These are phyloP conservation scores for Gallinago paraguaiae DNA, from an alignment of 2,113 vertebrate genomes.

Conservation along the genomic window DNA sequence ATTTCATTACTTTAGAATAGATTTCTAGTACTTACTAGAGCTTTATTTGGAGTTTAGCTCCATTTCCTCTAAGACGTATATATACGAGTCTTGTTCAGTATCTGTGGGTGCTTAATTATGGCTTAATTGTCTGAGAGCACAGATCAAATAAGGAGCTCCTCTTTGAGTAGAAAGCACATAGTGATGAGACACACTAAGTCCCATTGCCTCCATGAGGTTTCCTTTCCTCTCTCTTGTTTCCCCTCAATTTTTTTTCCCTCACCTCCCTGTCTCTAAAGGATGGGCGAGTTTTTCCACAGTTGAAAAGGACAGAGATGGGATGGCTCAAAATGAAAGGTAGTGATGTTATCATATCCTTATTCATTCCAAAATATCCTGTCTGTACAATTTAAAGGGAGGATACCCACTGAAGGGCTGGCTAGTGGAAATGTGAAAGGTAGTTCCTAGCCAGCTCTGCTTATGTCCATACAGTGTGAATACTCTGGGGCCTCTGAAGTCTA, in stretches of 20 bases:
- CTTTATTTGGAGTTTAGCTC: not conserved
- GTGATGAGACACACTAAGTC: not conserved
- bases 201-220: not conserved
- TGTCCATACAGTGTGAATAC: not conserved
- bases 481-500: not conserved
- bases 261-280: not conserved
- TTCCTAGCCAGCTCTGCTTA: not conserved
- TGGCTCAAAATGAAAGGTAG: not conserved
- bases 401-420: not conserved
- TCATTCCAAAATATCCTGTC: not conserved
- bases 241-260: too few relatives aligned
- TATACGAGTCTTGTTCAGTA: not conserved
- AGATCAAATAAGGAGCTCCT: not conserved
- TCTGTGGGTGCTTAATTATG: not conserved
- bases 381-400: accelerated
- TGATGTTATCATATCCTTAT: not conserved
- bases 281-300: not conserved
- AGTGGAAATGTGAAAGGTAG: not conserved
- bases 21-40: not conserved
- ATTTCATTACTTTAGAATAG: not conserved
- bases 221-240: not conserved
- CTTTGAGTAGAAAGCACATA: not conserved
- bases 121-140: not conserved
- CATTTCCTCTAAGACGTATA: not conserved
- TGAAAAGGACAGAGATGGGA: not conserved